Conservation (phyloP, 2,888 invertebrate genomes). For the Camptogramma bilineatum region DNA sequence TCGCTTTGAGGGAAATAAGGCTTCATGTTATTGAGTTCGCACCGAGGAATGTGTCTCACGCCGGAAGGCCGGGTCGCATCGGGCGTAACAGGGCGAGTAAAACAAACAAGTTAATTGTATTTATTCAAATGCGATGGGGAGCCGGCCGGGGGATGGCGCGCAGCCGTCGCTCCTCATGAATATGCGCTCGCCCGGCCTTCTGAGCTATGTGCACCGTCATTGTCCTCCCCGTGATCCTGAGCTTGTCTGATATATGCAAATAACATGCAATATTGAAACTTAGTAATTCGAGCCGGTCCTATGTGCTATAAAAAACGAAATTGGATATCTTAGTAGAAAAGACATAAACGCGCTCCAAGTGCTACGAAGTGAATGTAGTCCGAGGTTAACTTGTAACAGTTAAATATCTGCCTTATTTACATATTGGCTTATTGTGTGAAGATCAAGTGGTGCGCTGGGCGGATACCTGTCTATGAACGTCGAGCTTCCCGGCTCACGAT, state of each 20-base stretch:
- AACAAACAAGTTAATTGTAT: slow-evolving; percentile 86
- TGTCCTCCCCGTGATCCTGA: slow-evolving; percentile 45
- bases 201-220: slow-evolving; percentile 75
- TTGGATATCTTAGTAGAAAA: slow-evolving; percentile 25
- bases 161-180: slow-evolving; percentile 80
- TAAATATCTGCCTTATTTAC: slow-evolving; percentile 56
- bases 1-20: slow-evolving; percentile 35
- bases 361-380: slow-evolving; percentile 35
- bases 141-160: slow-evolving; percentile 55
- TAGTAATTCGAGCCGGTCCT: slow-evolving; percentile 13
- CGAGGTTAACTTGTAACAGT: slow-evolving; percentile 42
- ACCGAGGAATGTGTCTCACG: slow-evolving; percentile 61
- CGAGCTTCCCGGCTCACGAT: slow-evolving; percentile 57
- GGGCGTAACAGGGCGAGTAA: slow-evolving; percentile 73
- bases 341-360: slow-evolving; percentile 31
- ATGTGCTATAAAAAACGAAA: slow-evolving; percentile 14
- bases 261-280: slow-evolving; percentile 38
- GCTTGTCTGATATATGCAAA: slow-evolving; percentile 49
- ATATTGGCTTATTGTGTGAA: slow-evolving; percentile 55
- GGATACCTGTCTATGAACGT: slow-evolving; percentile 58
- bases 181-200: slow-evolving; percentile 66
- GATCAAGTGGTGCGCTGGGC: slow-evolving; percentile 56
- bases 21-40: slow-evolving; percentile 36
- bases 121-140: slow-evolving; percentile 80
- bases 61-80: slow-evolving; percentile 62